Conservation (phyloP, 2,113 vertebrate species). For the Chloropsis cyanopogon region DNA sequence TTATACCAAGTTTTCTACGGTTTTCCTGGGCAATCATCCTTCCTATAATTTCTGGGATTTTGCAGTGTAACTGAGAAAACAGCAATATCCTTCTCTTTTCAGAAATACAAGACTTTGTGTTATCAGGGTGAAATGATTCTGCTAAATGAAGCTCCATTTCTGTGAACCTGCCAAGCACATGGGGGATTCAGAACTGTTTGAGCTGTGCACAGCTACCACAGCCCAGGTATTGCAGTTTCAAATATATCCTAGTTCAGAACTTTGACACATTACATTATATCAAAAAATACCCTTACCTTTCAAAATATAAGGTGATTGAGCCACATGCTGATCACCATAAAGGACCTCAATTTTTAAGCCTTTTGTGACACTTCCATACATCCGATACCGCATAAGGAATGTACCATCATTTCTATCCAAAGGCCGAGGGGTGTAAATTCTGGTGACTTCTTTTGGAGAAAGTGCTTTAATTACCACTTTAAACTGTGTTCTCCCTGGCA, state of each 20-base stretch:
- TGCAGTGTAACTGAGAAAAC: background rate
- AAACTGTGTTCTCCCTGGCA: slow-evolving; percentile 79
- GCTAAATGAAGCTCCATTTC: background rate
- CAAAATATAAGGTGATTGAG: slow-evolving; percentile 85
- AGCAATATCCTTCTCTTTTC: background rate
- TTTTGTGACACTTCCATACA: slow-evolving; percentile 77
- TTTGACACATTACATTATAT: background rate
- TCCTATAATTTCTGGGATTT: background rate
- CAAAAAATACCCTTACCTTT: slow-evolving; percentile 70
- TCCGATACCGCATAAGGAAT: slow-evolving; percentile 86
- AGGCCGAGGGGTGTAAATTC: slow-evolving; percentile 81
- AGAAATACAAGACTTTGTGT: background rate
- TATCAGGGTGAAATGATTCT: background rate
- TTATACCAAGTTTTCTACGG: background rate
- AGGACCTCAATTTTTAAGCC: slow-evolving; percentile 84
- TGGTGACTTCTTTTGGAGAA: slow-evolving; percentile 76
- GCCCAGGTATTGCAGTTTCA: background rate
- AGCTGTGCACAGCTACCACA: background rate
- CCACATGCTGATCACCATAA: slow-evolving; percentile 78
- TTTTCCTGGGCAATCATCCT: background rate
- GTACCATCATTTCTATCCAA: slow-evolving; percentile 89
- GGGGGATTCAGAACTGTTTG: background rate
- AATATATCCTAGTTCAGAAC: background rate
- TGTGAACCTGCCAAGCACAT: background rate
- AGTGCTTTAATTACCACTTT: slow-evolving; percentile 82